Evolutionary conservation across 1,140 invertebrate species (phyloP), one percentile per base, ranked within the genome.

Genomic region (Bacillus rossius): DNA sequence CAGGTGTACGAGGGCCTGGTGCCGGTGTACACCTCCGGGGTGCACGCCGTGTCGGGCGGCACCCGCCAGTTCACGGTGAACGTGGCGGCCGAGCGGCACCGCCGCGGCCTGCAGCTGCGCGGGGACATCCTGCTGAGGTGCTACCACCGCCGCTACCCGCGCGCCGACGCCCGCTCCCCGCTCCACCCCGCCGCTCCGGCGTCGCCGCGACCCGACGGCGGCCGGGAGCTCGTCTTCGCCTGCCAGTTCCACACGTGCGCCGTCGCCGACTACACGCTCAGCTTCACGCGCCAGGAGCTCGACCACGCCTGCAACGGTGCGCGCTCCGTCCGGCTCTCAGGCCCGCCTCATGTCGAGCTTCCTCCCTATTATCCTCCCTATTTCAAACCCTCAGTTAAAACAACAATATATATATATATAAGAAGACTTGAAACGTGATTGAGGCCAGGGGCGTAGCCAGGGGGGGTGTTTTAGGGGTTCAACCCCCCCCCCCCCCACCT

Each of bases 211-310:
- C 43, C 17, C 7, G 29, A 22, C 26, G 23, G 19, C 52, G 19
- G 10, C 52, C 29, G 84, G 45, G 81, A 86, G 64, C 74, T 81
- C 8, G 81, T 92, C 52, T 92, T 92, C 77, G 81, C 85, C 48
- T 86, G 85, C 67, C 88, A 96, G 83, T 94, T 95, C 76, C 93
- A 96, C 76, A 96, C 93, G 0, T 95, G 92, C 74, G 91, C 92
- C 20, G 86, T 95, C 48, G 82, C 88, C 42, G 86, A 91, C 71
- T 84, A 91, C 73, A 86, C 85, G 42, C 80, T 95, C 16, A 85
- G 85, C 64, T 93, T 95, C 76, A 85, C 86, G 53, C 87, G 92
- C 68, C 84, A 86, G 65, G 91, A 95, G 68, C 78, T 96, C 38
- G 93, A 96, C 74, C 81, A 85, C 66, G 91, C 90, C 51, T 86